Conservation (phyloP, 2,113 vertebrate genomes). For the Macquaria ambigua region DNA sequence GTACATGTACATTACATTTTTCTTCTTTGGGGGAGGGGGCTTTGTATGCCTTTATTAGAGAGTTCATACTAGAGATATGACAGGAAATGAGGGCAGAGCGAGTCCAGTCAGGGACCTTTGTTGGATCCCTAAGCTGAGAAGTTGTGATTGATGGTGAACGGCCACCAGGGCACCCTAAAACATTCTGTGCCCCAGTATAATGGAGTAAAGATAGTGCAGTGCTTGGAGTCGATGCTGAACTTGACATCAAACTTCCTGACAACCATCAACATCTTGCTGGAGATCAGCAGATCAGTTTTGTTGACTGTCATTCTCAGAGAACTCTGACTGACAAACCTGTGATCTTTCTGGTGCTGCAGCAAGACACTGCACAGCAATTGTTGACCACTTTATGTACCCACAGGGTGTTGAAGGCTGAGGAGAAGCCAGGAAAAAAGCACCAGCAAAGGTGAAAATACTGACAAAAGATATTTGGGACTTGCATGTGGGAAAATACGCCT, state of each 20-base stretch:
- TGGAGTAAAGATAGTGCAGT: neutral
- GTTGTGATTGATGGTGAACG: neutral
- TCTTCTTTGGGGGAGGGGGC: neutral
- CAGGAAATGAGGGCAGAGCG: neutral
- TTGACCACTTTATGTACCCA: neutral
- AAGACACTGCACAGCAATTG: neutral
- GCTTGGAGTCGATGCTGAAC: neutral
- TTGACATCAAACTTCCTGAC: too few species aligned
- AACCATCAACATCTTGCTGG: neutral
- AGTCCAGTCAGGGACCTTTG: too few species aligned
- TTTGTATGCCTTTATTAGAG: neutral
- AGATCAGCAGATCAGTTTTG: neutral
- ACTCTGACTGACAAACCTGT: neutral
- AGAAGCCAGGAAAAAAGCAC: neutral
- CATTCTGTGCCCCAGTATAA: neutral
- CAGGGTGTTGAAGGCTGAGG: neutral
- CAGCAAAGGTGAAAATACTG: conserved; percentile 1
- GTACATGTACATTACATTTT: too few species aligned
- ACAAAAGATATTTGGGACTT: neutral
- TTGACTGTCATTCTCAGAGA: neutral
- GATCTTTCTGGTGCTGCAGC: neutral
- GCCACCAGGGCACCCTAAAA: neutral
- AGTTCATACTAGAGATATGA: neutral
- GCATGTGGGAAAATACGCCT: conserved; percentile 2
- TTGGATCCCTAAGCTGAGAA: neutral